Evolutionary conservation across 1,140 invertebrate genomes (phyloP), one percentile per base, ranked within the genome.

Genomic region (Drosophila gunungcola): DNA sequence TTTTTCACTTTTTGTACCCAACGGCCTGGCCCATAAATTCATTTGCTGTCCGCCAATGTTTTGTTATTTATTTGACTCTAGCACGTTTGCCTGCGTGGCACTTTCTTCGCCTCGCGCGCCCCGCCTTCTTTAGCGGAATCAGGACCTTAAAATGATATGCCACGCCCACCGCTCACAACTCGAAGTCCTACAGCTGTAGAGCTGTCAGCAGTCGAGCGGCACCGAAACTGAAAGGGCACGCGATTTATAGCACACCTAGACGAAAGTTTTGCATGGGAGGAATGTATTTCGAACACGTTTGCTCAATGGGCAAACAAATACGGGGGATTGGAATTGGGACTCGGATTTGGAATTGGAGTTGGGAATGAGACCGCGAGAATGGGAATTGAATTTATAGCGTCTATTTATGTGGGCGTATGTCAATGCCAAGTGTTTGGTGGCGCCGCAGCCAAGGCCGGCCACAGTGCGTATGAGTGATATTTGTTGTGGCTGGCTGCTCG

Each of bases 51-150:
- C 77, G 77, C 68, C 84, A 84, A 78, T 89, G 80, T 80, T 89
- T 65, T 78, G 84, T 89, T 89, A 89, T 89, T 89, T 89, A 89
- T 89, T 84, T 80, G 80, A 89, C 73, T 84, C 78, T 46, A 74
- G 77, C 80, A 89, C 84, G 80, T 80, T 89, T 82, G 54, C 63
- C 57, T 78, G 60, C 64, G 55, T 77, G 79, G 75, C 80, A 77
- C 46, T 89, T 60, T 73, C 79, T 74, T 45, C 43, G 25, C 70
- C 53, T 65, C 70, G 39, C 5, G 45, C 10, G 43, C 4, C 9
- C 13, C 29, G 6, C 34, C 60, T 53, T 70, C 43, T 51, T 36
- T 4, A 36, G 25, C 56, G n/a, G 45, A 62, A 42, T 13, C 13
- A 29, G 39, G 86, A 82, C 85, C 84, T 84, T 80, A 72, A 89